Percentiles rank a stretch among this genome's conserved stretches.
Evolutionary conservation across 2,888 invertebrate species (phyloP).

Genomic region (Pseudoips prasinana): DNA sequence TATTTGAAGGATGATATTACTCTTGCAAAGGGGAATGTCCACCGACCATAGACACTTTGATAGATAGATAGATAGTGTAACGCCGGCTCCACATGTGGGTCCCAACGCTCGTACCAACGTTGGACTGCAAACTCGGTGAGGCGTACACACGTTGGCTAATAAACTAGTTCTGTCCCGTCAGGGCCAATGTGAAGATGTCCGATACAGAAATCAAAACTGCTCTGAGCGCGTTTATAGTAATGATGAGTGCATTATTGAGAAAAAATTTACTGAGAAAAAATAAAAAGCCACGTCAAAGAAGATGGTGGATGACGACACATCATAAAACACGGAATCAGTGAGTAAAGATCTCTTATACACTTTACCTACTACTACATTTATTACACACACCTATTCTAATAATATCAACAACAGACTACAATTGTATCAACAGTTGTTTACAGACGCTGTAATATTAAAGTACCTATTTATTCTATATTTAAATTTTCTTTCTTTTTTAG

Average conservation of each 20-base stretch:
- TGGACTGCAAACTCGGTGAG: constrained; percentile 11
- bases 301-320: constrained; percentile 11
- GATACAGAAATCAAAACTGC: constrained; percentile 12
- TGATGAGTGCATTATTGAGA: constrained; percentile 9
- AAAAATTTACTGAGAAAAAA: constrained; percentile 11
- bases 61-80: too few relatives aligned
- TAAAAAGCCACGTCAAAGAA: constrained; percentile 12
- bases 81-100: constrained; percentile 12
- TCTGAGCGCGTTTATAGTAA: constrained; percentile 8
- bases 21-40: too few relatives aligned
- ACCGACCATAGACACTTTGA: too few relatives aligned
- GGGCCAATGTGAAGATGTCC: constrained; percentile 17
- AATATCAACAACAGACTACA: neutral
- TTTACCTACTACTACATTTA: too few relatives aligned
- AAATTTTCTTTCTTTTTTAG: constrained; percentile 7
- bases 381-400: too few relatives aligned
- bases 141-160: constrained; percentile 15
- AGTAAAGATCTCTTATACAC: neutral
- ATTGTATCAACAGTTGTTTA: constrained; percentile 2
- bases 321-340: constrained; percentile 7
- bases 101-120: constrained; percentile 12
- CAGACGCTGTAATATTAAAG: constrained; percentile 10
- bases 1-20: too few relatives aligned
- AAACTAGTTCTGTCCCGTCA: constrained; percentile 13
- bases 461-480: constrained; percentile 6